Base-by-base conservation (phyloP, 2,888 invertebrate species). In the Heliothis peltigera region DNA sequence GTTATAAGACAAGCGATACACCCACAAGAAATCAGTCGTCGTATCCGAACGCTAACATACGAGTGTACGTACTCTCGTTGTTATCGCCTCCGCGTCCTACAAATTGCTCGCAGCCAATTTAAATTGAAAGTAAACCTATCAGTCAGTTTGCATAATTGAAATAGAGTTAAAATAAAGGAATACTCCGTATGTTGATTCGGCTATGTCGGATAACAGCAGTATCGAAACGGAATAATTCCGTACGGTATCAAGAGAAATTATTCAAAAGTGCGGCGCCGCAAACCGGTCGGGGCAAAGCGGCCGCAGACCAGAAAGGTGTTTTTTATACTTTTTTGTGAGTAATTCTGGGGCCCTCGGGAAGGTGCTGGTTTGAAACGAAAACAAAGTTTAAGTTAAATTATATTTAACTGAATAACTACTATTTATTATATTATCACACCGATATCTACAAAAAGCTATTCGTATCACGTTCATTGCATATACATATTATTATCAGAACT, bases 221-320 rank as follows among this genome's bases (percentile, higher is more conserved):
- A 79, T 77, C 70, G 61, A 71, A 73, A 64, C 61, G 64, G 70
- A 77, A 83, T 77, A 77, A 81, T 71, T 81, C 68, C 71, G 71
- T 70, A 76, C 77, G 74, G 79, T 79, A 75, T 81, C 70, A 68
- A 70, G 80, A 78, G 85, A 86, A 84, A 85, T 85, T 84, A 85
- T 85, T 86, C 86, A 81, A 83, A 84, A 84, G 80, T 77, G 76
- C 75, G 79, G 68, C 59, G 48, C 15, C 15, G 56, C 39, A 39
- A 39, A 39, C 39, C 39, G 39, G 39, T 39, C 39, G 39, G 25
- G 22, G 59, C 78, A 64, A 59, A 65, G 65, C 75, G 60, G 66
- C 78, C 78, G 77, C 78, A 58, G 48, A 61, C 67, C 60, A 64
- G 70, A 57, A 71, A 66, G 44, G 68, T 57, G 68, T 77, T 80